These are phyloP conservation scores for Marasmarcha lunaedactyla DNA, from an alignment of 2,888 invertebrate species.

Conservation along the genomic window DNA sequence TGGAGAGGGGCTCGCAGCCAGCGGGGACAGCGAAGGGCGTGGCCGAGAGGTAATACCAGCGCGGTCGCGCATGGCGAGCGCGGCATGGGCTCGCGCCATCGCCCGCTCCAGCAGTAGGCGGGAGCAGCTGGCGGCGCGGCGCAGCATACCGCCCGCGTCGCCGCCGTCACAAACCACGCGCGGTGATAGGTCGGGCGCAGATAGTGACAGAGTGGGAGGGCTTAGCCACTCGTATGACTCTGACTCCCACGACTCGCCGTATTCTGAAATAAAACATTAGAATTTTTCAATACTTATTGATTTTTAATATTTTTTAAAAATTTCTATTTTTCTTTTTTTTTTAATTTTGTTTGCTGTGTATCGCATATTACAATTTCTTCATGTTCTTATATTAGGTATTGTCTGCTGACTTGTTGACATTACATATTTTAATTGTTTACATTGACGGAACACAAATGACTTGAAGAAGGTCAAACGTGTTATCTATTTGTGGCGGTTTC, in stretches of 20 bases:
- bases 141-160: conserved; percentile 71
- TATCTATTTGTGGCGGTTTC: too few species aligned
- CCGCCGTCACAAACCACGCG: conserved; percentile 26
- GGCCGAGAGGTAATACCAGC: conserved; percentile 58
- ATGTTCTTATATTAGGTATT: too few species aligned
- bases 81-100: conserved; percentile 85
- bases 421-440: too few species aligned
- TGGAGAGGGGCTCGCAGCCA: conserved; percentile 9
- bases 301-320: too few species aligned
- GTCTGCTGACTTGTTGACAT: too few species aligned
- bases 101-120: conserved; percentile 85
- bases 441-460: too few species aligned
- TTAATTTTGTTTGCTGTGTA: too few species aligned
- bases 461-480: too few species aligned
- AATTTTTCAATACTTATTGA: too few species aligned
- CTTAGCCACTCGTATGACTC: conserved; percentile 76
- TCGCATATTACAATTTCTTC: too few species aligned
- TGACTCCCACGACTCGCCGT: conserved; percentile 72
- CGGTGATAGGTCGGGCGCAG: conserved; percentile 81
- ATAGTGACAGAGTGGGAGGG: conserved; percentile 84
- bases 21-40: conserved; percentile 20
- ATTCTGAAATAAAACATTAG: conserved; percentile 40
- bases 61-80: conserved; percentile 80
- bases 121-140: conserved; percentile 83
- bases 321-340: too few species aligned